Evolutionary conservation across 1,140 invertebrate genomes (phyloP).

Genomic region (Ctenoplectra terminalis): DNA sequence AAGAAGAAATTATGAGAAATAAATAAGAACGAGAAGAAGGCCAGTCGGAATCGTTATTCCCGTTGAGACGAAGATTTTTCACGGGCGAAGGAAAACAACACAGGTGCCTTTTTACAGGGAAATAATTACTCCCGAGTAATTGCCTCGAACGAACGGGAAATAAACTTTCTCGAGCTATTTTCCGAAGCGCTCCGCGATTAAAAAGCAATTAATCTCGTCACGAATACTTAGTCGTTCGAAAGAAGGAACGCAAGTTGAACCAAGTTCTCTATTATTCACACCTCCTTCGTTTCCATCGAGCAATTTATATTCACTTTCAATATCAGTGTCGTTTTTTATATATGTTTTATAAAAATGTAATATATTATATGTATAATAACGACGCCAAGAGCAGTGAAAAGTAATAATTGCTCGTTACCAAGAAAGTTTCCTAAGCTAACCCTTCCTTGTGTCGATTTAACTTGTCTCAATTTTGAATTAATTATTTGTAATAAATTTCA

Average conservation of each 20-base stretch:
- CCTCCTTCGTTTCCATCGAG: neutral
- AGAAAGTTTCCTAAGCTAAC: too few relatives aligned
- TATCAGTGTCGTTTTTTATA: too few relatives aligned
- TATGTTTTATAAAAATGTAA: too few relatives aligned
- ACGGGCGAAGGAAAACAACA: neutral
- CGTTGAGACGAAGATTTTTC: neutral
- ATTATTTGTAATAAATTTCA: too few relatives aligned
- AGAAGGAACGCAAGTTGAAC: neutral
- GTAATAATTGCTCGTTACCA: too few relatives aligned
- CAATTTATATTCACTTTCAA: neutral
- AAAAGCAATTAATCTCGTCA: neutral
- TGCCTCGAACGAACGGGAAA: too few relatives aligned
- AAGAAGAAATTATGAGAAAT: too few relatives aligned
- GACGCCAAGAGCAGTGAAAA: too few relatives aligned
- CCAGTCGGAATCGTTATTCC: neutral
- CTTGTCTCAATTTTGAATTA: too few relatives aligned
- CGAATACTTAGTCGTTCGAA: neutral
- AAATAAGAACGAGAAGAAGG: neutral
- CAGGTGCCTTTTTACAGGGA: neutral
- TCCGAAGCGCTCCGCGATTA: neutral
- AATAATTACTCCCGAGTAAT: constrained; percentile 15
- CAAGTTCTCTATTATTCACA: neutral
- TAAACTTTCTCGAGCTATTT: constrained; percentile 7
- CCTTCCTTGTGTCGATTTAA: neutral
- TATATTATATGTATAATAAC: too few relatives aligned